Conservation (phyloP, 1,140 invertebrate species). For the Neodiprion pinetum region DNA sequence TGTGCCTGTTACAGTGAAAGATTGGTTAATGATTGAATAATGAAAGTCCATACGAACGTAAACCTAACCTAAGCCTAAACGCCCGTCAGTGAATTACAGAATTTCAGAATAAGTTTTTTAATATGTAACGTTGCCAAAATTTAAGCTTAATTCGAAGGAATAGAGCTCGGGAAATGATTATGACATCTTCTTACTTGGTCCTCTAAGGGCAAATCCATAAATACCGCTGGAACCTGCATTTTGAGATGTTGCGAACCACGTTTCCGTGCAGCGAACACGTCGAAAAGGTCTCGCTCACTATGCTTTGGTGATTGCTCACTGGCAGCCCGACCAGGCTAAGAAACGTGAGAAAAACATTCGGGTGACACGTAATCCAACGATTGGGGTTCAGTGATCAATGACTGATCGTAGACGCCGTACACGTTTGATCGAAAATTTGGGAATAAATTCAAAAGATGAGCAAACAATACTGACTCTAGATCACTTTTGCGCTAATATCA, state of each 20-base stretch:
- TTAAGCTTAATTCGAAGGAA: too few species aligned
- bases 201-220: conserved; percentile 81
- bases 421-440: too few species aligned
- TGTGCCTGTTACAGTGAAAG: conserved; percentile 69
- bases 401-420: too few species aligned
- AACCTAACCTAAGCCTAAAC: too few species aligned
- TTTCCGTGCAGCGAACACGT: conserved; percentile 24
- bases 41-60: neutral
- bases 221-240: conserved; percentile 80
- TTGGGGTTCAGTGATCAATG: too few species aligned
- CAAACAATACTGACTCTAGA: too few species aligned
- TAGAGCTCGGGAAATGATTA: too few species aligned
- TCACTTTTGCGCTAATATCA: too few species aligned
- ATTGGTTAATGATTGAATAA: neutral
- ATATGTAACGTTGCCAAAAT: neutral
- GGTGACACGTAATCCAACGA: too few species aligned
- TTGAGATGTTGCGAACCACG: conserved; percentile 37
- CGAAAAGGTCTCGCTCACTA: neutral
- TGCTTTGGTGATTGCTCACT: neutral
- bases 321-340: neutral
- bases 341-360: neutral
- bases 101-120: neutral
- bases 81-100: too few species aligned
- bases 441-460: too few species aligned
- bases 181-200: conserved; percentile 70